phyloP scores from a whole-genome alignment of 2,888 invertebrate genomes.

The Gari tellinella region DNA sequence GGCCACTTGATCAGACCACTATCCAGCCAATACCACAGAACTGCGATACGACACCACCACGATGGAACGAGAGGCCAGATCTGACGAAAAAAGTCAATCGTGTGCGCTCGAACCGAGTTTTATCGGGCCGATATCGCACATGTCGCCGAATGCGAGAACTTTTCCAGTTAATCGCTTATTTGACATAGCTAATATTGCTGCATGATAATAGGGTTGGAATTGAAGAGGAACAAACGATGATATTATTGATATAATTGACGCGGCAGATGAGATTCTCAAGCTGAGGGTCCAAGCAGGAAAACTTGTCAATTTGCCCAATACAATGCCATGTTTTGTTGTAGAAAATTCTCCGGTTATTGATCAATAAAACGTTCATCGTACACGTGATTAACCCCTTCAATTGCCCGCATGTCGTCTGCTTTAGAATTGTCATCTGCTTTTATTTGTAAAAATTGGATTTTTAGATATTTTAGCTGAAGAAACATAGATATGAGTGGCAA shows the following conservation, averaged over 20 bases:
- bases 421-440: too few relatives aligned
- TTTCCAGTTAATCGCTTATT: conserved; percentile 5
- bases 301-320: conserved; percentile 14
- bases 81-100: too few relatives aligned
- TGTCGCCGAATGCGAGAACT: background rate
- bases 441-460: too few relatives aligned
- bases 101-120: background rate
- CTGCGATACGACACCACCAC: too few relatives aligned
- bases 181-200: conserved; percentile 5
- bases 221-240: conserved; percentile 7
- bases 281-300: conserved; percentile 8
- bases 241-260: conserved; percentile 20
- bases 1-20: too few relatives aligned
- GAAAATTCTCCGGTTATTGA: conserved; percentile 14
- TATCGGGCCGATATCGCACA: background rate
- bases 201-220: background rate
- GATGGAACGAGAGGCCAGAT: too few relatives aligned
- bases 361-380: conserved; percentile 7
- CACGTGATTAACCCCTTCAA: conserved; percentile 7
- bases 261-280: background rate
- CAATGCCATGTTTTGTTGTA: conserved; percentile 14
- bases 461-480: too few relatives aligned
- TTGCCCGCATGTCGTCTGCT: too few relatives aligned
- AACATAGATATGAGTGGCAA: too few relatives aligned
- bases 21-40: too few relatives aligned